Conservation (phyloP, 2,113 vertebrate species). For the Eolophus roseicapilla region DNA sequence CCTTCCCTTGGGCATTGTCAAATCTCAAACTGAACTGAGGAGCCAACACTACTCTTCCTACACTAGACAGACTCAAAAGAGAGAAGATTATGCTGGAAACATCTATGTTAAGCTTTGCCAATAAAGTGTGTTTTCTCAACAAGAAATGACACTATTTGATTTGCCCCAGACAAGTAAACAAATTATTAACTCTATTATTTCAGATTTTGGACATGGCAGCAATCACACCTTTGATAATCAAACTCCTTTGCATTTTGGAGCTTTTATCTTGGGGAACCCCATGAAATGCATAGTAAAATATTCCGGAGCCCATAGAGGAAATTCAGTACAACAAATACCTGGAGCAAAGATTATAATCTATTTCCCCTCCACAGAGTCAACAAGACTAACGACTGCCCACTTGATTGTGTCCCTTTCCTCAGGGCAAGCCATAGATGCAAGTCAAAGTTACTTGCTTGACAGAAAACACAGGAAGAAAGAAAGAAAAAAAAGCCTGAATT, state of each 20-base stretch:
- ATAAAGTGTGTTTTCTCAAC: constrained; percentile 25
- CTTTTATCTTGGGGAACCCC: not conserved
- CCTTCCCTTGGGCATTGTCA: constrained; percentile 48
- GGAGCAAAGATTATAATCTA: constrained; percentile 35
- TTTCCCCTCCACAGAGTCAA: constrained; percentile 9
- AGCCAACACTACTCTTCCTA: constrained; percentile 28
- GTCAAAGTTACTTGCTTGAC: constrained; percentile 18
- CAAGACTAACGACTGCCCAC: constrained; percentile 15
- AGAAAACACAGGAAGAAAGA: constrained; percentile 1
- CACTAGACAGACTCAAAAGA: constrained; percentile 18
- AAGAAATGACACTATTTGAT: not conserved
- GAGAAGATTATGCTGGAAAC: constrained; percentile 53
- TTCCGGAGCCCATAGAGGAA: not conserved
- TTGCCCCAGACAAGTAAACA: constrained; percentile 34
- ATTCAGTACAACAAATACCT: constrained; percentile 40
- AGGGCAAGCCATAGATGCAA: not conserved
- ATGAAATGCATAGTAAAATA: not conserved
- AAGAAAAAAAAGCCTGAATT: not conserved
- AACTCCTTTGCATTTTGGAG: not conserved
- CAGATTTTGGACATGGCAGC: not conserved
- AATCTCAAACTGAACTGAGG: constrained; percentile 36
- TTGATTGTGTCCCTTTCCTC: constrained; percentile 37
- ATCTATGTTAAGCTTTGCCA: not conserved
- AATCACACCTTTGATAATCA: not conserved
- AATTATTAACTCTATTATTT: not conserved